Percentiles rank a stretch among this genome's conserved stretches.
phyloP scores from a whole-genome alignment of 2,797 vertebrate genomes.

The Neopelma chrysocephalum region DNA sequence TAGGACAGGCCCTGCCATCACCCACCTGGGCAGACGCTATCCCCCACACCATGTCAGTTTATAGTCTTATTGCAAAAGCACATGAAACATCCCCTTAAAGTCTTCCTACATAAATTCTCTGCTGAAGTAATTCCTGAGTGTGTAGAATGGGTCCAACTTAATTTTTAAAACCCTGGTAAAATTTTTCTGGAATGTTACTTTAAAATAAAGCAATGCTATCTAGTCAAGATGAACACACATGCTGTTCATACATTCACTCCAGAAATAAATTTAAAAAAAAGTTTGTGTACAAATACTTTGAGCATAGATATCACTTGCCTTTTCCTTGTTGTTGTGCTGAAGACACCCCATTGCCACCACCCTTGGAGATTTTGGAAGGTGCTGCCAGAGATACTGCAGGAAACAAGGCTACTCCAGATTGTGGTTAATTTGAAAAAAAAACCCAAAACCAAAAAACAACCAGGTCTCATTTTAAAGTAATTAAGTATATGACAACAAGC shows the following conservation, averaged over 20 bases:
- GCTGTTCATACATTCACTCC: not conserved
- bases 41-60: not conserved
- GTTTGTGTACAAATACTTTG: not conserved
- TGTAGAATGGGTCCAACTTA: not conserved
- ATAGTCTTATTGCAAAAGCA: not conserved
- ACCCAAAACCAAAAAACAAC: not conserved
- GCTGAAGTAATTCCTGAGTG: not conserved
- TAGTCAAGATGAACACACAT: not conserved
- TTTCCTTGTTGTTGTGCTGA: not conserved
- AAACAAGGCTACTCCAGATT: not conserved
- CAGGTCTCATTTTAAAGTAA: not conserved
- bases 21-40: accelerated
- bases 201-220: not conserved
- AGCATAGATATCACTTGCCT: not conserved
- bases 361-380: not conserved
- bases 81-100: not conserved
- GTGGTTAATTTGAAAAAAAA: not conserved
- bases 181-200: not conserved
- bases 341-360: not conserved
- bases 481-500: not conserved
- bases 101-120: not conserved
- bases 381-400: not conserved
- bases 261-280: not conserved
- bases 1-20: not conserved
- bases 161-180: not conserved